Evolutionary conservation across 2,113 vertebrate genomes (phyloP).

Genomic region (Mionectes macconnelli): DNA sequence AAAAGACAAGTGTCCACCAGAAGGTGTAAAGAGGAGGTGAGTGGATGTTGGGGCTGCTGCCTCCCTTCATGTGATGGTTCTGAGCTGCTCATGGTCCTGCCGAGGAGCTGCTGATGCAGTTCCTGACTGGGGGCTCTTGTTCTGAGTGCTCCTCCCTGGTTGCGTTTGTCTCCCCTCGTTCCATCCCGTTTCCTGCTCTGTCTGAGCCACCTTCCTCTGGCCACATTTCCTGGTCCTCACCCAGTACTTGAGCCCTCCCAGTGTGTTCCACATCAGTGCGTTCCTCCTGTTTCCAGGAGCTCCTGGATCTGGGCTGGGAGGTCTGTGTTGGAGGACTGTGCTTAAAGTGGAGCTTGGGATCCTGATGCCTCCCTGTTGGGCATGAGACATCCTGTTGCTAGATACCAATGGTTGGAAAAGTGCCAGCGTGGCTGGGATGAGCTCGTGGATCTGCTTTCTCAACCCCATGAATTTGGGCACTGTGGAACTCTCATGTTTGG

Average conservation of each 20-base stretch:
- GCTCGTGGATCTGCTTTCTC: background rate
- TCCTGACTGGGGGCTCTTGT: background rate
- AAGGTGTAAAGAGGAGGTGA: background rate
- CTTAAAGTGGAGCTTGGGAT: background rate
- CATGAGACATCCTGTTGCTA: background rate
- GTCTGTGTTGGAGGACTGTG: background rate
- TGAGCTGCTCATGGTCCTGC: background rate
- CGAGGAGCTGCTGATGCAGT: background rate
- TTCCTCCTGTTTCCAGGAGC: background rate
- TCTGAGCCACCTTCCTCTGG: background rate
- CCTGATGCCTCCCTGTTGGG: too few species aligned
- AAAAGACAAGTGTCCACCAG: background rate
- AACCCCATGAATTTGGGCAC: fast-evolving
- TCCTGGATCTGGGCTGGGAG: background rate
- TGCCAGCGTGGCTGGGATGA: background rate
- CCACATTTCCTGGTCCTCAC: background rate
- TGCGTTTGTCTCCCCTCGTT: fast-evolving
- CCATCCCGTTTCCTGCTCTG: background rate
- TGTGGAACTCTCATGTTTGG: background rate
- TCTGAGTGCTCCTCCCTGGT: background rate
- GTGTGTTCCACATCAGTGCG: background rate
- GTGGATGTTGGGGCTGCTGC: background rate
- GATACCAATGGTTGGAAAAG: background rate
- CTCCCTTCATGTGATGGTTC: fast-evolving
- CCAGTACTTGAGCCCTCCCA: too few species aligned